phyloP scores from a whole-genome alignment of 2,888 invertebrate species.

The Ophion obscuratus region DNA sequence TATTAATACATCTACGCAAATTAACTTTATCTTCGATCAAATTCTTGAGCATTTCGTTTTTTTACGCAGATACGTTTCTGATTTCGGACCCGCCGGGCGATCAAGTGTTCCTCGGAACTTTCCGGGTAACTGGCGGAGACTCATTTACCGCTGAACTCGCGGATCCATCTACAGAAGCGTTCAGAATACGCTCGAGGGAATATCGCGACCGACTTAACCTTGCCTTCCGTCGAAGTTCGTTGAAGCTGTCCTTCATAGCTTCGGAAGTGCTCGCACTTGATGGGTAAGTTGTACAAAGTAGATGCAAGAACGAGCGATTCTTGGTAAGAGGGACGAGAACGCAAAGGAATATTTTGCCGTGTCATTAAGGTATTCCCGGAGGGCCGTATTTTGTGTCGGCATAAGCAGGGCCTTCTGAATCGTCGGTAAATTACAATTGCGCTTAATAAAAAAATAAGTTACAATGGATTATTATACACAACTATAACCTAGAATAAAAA shows the following conservation, averaged over 20 bases:
- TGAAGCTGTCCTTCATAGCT: constrained; percentile 91
- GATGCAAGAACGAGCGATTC: no score
- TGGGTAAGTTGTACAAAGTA: constrained; percentile 86
- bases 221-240: constrained; percentile 90
- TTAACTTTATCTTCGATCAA: not conserved
- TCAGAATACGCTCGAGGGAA: constrained; percentile 90
- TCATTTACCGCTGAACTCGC: constrained; percentile 89
- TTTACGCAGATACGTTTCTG: constrained; percentile 89
- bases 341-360: not conserved
- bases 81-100: constrained; percentile 90
- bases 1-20: no score
- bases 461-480: no score
- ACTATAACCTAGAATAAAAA: no score
- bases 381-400: no score
- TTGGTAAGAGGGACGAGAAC: not conserved
- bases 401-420: no score
- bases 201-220: constrained; percentile 91
- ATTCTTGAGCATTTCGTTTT: constrained; percentile 43
- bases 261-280: constrained; percentile 94
- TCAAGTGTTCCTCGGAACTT: constrained; percentile 93
- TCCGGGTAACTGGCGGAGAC: constrained; percentile 90
- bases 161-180: constrained; percentile 88
- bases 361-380: no score
- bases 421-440: no score
- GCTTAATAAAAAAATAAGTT: no score